Conservation (phyloP, 2,797 vertebrate genomes). For the Lacerta bilineata region DNA sequence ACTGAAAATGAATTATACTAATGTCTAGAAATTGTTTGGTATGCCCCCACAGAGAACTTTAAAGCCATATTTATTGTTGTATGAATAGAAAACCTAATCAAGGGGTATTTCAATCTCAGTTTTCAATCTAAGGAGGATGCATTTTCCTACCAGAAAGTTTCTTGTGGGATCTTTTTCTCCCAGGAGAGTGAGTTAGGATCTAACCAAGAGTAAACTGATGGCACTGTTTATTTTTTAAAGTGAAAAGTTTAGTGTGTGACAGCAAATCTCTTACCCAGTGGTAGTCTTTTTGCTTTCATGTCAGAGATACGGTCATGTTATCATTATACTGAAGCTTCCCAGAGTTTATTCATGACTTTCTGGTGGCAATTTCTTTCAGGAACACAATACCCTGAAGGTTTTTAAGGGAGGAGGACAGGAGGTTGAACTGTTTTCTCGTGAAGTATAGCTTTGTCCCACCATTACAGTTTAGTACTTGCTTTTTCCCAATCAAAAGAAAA, state of each 20-base stretch:
- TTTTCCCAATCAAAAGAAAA: conserved; percentile 51
- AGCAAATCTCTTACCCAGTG: conserved; percentile 66
- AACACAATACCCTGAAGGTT: conserved; percentile 45
- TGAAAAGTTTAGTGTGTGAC: conserved; percentile 67
- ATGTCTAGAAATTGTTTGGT: conserved; percentile 24
- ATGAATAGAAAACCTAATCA: conserved; percentile 52
- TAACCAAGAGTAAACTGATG: conserved; percentile 69
- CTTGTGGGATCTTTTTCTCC: conserved; percentile 60
- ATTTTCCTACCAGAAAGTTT: conserved; percentile 73
- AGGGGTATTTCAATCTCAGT: conserved; percentile 20
- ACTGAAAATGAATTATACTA: neutral
- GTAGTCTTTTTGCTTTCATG: conserved; percentile 37
- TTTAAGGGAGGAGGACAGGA: conserved; percentile 72
- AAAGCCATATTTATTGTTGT: conserved; percentile 57
- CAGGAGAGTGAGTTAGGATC: conserved; percentile 61
- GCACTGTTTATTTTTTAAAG: conserved; percentile 75
- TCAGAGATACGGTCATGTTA: conserved; percentile 49
- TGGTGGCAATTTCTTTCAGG: conserved; percentile 57
- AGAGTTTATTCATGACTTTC: conserved; percentile 43
- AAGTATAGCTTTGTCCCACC: conserved; percentile 62
- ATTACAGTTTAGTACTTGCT: conserved; percentile 35
- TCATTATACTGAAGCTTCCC: conserved; percentile 45
- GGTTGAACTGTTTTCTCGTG: conserved; percentile 67
- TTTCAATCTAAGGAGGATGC: conserved; percentile 59
- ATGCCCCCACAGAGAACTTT: conserved; percentile 38